A percentile compares a stretch with the other conserved stretches of the same genome.
Evolutionary conservation across 2,888 invertebrate species (phyloP).

Genomic region (Epsilonema sp.): DNA sequence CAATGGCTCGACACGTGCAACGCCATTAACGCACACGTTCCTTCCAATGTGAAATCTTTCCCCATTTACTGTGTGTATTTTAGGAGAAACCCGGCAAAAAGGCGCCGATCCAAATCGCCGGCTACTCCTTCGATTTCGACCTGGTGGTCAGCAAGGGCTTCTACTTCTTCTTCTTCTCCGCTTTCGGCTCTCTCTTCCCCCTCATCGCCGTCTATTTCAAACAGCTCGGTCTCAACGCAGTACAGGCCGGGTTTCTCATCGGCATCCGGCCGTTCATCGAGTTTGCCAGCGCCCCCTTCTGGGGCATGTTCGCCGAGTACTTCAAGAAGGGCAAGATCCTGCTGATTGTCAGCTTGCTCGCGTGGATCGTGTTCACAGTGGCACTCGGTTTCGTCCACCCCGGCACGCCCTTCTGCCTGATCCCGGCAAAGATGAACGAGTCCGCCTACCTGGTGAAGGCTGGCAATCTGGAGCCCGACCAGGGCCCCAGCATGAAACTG

Average conservation of each 20-base stretch:
- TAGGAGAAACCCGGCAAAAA: too few species aligned
- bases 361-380: slow-evolving; percentile 90
- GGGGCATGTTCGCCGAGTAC: slow-evolving; percentile 78
- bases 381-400: slow-evolving; percentile 88
- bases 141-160: slow-evolving; percentile 84
- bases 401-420: slow-evolving; percentile 48
- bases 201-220: slow-evolving; percentile 98
- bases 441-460: too few species aligned
- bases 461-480: too few species aligned
- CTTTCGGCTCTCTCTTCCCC: slow-evolving; percentile 92
- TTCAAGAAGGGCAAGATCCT: slow-evolving; percentile 41
- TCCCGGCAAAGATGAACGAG: too few species aligned
- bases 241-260: slow-evolving; percentile 47
- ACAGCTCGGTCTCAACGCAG: slow-evolving; percentile 96
- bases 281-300: slow-evolving; percentile 87
- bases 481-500: too few species aligned
- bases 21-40: too few species aligned
- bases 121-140: too few species aligned
- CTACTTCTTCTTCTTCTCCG: slow-evolving; percentile 97
- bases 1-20: too few species aligned
- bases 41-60: too few species aligned
- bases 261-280: slow-evolving; percentile 91
- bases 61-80: too few species aligned
- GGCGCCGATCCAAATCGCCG: too few species aligned
- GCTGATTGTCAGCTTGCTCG: slow-evolving; percentile 65